A percentile compares a stretch with the other conserved stretches of the same genome.
Conservation (phyloP, 2,888 invertebrate species). For the Myopa testacea region DNA sequence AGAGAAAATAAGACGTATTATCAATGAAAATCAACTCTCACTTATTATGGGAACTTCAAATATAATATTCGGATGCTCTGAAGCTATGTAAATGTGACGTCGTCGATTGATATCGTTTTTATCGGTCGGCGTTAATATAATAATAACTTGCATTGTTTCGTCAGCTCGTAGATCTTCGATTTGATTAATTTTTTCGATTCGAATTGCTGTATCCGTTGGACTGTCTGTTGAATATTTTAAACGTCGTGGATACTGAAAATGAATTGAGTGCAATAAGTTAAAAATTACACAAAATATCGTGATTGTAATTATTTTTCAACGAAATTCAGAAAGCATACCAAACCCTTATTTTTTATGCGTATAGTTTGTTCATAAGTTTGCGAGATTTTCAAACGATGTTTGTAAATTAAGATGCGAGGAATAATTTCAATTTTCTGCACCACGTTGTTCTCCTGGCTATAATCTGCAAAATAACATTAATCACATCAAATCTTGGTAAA, state of each 20-base stretch:
- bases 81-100: constrained; percentile 54
- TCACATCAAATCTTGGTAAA: background rate
- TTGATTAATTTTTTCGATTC: constrained; percentile 39
- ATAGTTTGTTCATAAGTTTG: constrained; percentile 42
- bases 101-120: constrained; percentile 50
- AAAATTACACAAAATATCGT: no score
- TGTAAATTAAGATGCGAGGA: constrained; percentile 47
- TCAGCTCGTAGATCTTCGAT: constrained; percentile 54
- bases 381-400: constrained; percentile 37
- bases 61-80: constrained; percentile 58
- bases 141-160: constrained; percentile 47
- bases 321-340: constrained; percentile 42
- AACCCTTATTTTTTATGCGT: constrained; percentile 45
- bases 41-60: constrained; percentile 60
- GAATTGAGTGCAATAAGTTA: background rate
- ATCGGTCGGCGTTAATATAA: constrained; percentile 48
- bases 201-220: constrained; percentile 49
- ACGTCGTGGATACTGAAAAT: constrained; percentile 53
- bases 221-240: constrained; percentile 54
- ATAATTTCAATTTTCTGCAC: constrained; percentile 45
- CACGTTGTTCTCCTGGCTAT: constrained; percentile 32
- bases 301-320: no score
- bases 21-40: constrained; percentile 25
- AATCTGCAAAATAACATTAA: constrained; percentile 39
- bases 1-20: no score